Evolutionary conservation across 2,113 vertebrate genomes (phyloP), one percentile per base, ranked within the genome.

Genomic region (Actenoides hombroni): DNA sequence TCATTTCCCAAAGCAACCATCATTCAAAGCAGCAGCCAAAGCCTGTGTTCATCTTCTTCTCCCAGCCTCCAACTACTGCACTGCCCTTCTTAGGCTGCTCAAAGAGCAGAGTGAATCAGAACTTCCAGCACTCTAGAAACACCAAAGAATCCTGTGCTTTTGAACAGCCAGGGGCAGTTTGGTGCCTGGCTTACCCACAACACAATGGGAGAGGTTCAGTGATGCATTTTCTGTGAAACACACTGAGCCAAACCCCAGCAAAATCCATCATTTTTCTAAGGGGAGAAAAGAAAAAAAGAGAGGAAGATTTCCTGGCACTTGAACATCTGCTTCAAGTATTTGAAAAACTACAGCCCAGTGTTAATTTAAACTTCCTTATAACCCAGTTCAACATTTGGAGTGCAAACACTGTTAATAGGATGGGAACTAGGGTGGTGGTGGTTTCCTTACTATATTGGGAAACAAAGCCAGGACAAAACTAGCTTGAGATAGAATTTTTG

Each of bases 361-460:
- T 91, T 97, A 98, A 95, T 97, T 98, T 98, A 98, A 98, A 98
- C 98, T 98, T 98, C 97, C 98, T 98, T 97, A 97, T 86, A 94
- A 96, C 91, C 88, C 96, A 76, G 97, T 96, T 96, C 97, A 85
- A 95, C 88, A 80, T 95, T 96, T 97, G 97, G 96, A 97, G 96
- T 95, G 95, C 81, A 92, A 91, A 83, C 94, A 56, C 94, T 77
- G 97, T 95, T 98, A 97, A 95, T 95, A 94, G 95, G 95, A 96
- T 97, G 96, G 96, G 96, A 98, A 97, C 95, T 1, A 10, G 87
- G 92, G 93, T 53, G 92, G 69, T 88, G 70, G 33, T 65, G 85
- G 61, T 90, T 97, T 97, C 94, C 98, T 98, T 97, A 67, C 98
- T 98, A 98, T 97, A 98, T 98, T 98, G 95, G 97, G 98, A 96